These are phyloP conservation scores for Eilema sororculum DNA, from an alignment of 2,888 invertebrate species.

Conservation along the genomic window DNA sequence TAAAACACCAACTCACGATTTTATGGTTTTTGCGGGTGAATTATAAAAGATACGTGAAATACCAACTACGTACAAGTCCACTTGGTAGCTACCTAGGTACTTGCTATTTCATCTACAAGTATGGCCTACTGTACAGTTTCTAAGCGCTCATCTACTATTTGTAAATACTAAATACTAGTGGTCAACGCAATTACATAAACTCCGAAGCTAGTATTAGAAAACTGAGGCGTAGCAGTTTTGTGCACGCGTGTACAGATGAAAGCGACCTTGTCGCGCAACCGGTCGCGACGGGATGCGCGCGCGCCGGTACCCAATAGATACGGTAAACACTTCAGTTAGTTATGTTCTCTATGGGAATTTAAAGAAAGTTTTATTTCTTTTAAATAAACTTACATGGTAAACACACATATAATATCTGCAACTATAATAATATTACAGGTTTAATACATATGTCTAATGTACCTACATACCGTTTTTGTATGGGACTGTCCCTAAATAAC, in stretches of 20 bases:
- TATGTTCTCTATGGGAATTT: constrained; percentile 24
- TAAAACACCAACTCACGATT: too few species aligned
- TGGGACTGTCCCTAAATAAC: too few species aligned
- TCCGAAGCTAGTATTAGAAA: constrained; percentile 39
- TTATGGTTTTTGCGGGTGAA: too few species aligned
- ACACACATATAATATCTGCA: not conserved
- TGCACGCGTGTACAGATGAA: constrained; percentile 48
- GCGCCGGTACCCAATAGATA: constrained; percentile 21
- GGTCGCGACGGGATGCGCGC: constrained; percentile 38
- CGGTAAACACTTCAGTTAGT: constrained; percentile 28
- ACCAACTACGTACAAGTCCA: too few species aligned
- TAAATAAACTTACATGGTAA: not conserved
- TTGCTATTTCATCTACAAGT: not conserved
- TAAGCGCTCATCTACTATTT: not conserved
- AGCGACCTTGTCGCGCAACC: constrained; percentile 50
- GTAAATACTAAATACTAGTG: not conserved
- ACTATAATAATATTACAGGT: too few species aligned
- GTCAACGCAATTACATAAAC: constrained; percentile 30
- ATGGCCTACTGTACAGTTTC: not conserved
- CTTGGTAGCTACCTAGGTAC: too few species aligned
- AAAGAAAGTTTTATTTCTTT: constrained; percentile 21
- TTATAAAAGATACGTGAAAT: too few species aligned
- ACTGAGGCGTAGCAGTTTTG: constrained; percentile 32
- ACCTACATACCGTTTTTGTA: too few species aligned
- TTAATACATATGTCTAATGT: too few species aligned